Base-by-base conservation (phyloP, 2,797 vertebrate species). In the Scomberomorus guttatus region DNA sequence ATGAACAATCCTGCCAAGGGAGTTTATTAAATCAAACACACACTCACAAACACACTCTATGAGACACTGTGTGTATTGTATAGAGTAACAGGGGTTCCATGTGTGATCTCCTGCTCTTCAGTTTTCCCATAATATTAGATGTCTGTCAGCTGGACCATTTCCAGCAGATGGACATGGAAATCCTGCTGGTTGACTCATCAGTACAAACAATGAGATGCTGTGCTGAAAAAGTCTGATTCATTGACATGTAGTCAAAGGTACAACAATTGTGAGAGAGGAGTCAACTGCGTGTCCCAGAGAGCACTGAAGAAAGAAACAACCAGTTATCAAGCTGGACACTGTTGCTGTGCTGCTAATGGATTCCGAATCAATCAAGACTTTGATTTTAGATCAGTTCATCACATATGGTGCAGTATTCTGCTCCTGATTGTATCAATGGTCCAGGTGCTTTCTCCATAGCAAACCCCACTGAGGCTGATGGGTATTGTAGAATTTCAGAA, bases 151-250 rank as follows among this genome's bases (percentile, higher is more conserved):
- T 80, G 83, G 71, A 65, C 5, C 29, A 0, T 24, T 3, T 81
- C 80, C 80, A 85, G 44, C 42, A 63, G 60, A 50, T 57, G 32
- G 58, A 79, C 75, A 11, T 79, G 72, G 62, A 75, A 82, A 50
- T 67, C 46, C 44, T 24, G 18, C 75, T 1, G 46, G 48, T 76
- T 79, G 75, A 79, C 72, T 87, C 82, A 87, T 80, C 72, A 7
- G 32, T 5, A 7, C 48, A 50, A 66, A 76, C 81, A 74, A 61
- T 65, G 70, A 72, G 46, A 63, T 46, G 14, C 24, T 42, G 73
- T 54, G 51, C 44, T 17, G n/a, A 1, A 39, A 17, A 58, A 57
- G 6, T 29, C 7, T 8, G 64, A 57, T 62, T 67, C 61, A 51
- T 13, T 32, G 70, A 57, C 48, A 50, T 69, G 1, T 54, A 65